Percentiles rank a stretch among this genome's conserved stretches.
These are phyloP conservation scores for Orchesellides sinensis DNA, from an alignment of 2,888 invertebrate species.

Conservation along the genomic window DNA sequence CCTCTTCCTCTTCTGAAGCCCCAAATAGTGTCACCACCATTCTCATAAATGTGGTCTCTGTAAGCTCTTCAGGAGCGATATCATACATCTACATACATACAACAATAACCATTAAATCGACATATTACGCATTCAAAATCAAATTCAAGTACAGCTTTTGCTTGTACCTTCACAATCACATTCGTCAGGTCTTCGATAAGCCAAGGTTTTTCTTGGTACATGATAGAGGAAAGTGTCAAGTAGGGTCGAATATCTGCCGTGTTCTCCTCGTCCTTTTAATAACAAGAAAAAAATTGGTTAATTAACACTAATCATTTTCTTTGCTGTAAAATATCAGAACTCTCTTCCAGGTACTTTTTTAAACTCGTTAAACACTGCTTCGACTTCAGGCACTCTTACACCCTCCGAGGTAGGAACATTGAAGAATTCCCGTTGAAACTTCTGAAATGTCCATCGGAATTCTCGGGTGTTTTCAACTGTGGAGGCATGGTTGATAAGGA, in stretches of 20 bases:
- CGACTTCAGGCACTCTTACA: slow-evolving; percentile 78
- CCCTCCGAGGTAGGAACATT: slow-evolving; percentile 71
- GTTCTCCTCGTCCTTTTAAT: slow-evolving; percentile 63
- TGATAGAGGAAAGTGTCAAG: slow-evolving; percentile 77
- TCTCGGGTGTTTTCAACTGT: too few relatives aligned
- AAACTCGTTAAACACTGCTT: slow-evolving; percentile 83
- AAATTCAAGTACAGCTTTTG: neutral
- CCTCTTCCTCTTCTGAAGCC: neutral
- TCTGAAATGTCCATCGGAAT: slow-evolving; percentile 23
- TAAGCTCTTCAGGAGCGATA: neutral
- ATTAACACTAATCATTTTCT: neutral
- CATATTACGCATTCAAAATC: too few relatives aligned
- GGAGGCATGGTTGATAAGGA: too few relatives aligned
- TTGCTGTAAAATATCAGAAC: neutral
- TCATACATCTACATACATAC: slow-evolving; percentile 16
- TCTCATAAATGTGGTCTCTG: neutral
- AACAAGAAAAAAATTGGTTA: slow-evolving; percentile 28
- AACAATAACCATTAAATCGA: neutral
- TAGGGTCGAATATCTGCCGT: slow-evolving; percentile 88
- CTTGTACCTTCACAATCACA: slow-evolving; percentile 16
- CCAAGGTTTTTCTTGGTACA: slow-evolving; percentile 50
- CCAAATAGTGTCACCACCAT: neutral
- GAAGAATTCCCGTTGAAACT: slow-evolving; percentile 49
- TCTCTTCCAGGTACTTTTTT: slow-evolving; percentile 83
- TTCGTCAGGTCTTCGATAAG: neutral